Conservation (phyloP, 2,797 vertebrate genomes). For the Sebastes matsubarae region DNA sequence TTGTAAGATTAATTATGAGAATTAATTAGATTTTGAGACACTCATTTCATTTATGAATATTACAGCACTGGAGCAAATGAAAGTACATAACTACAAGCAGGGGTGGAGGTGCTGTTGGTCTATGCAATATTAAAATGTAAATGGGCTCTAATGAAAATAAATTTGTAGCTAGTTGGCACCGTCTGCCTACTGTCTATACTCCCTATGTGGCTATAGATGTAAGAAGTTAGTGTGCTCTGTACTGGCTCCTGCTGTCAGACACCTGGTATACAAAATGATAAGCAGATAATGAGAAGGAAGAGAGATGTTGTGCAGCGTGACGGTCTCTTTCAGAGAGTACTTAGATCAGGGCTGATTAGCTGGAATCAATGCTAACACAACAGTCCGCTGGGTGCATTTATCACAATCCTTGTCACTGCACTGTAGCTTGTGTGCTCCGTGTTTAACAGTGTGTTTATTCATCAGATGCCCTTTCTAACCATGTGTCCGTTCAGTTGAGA, state of each 20-base stretch:
- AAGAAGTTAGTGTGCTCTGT: background rate
- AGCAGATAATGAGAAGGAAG: constrained; percentile 53
- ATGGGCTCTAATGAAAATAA: background rate
- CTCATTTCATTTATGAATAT: background rate
- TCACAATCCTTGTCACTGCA: constrained; percentile 44
- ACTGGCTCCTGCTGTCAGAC: constrained; percentile 18
- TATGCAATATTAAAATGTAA: background rate
- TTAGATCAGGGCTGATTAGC: constrained; percentile 48
- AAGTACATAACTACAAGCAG: background rate
- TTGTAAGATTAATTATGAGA: background rate
- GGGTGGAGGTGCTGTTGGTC: background rate
- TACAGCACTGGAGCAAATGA: background rate
- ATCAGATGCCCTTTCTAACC: background rate
- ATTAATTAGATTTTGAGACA: background rate
- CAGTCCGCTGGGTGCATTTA: constrained; percentile 34
- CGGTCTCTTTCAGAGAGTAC: constrained; percentile 51
- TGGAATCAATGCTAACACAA: constrained; percentile 59
- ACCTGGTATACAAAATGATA: constrained; percentile 22
- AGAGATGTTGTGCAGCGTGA: constrained; percentile 30
- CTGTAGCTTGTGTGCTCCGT: background rate
- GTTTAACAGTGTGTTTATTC: constrained; percentile 11
- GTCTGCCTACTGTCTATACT: background rate
- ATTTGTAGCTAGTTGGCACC: background rate
- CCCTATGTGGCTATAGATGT: background rate
- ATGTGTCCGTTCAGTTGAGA: background rate